Percentiles rank a stretch among this genome's conserved stretches.
Evolutionary conservation across 2,888 invertebrate species (phyloP).

Genomic region (Cheilosia urbana): DNA sequence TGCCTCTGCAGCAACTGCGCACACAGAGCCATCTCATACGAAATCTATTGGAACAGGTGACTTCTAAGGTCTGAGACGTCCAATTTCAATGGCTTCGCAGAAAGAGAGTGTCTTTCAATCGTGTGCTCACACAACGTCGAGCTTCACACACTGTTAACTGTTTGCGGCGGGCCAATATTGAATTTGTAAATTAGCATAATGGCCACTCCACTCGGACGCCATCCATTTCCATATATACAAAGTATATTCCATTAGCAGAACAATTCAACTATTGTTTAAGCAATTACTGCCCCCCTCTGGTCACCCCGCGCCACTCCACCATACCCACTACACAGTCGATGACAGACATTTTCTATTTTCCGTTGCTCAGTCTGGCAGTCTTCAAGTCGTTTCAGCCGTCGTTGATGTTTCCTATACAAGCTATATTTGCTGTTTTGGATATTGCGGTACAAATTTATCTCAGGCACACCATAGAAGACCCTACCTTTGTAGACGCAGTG

Average conservation of each 20-base stretch:
- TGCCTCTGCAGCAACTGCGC: neutral
- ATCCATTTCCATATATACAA: slow-evolving; percentile 46
- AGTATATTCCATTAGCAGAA: slow-evolving; percentile 64
- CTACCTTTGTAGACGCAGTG: slow-evolving; percentile 16
- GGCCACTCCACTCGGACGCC: slow-evolving; percentile 58
- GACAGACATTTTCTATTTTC: slow-evolving; percentile 28
- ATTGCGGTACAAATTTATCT: slow-evolving; percentile 68
- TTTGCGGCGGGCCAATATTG: slow-evolving; percentile 61
- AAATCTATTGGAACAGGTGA: slow-evolving; percentile 38
- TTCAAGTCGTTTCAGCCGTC: neutral
- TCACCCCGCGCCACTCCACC: neutral
- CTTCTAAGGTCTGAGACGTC: neutral
- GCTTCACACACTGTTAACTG: neutral
- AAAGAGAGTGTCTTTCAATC: slow-evolving; percentile 7
- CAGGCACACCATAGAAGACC: slow-evolving; percentile 15
- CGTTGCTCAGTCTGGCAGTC: slow-evolving; percentile 14
- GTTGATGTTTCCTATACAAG: slow-evolving; percentile 27
- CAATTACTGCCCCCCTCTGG: slow-evolving; percentile 18
- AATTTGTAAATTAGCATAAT: slow-evolving; percentile 69
- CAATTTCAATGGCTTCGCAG: neutral
- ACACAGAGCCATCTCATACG: neutral
- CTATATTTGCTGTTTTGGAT: slow-evolving; percentile 48
- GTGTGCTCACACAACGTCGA: neutral
- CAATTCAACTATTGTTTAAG: slow-evolving; percentile 64
- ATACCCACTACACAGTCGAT: neutral